Percentiles rank a stretch among this genome's conserved stretches.
Evolutionary conservation across 2,113 vertebrate genomes (phyloP).

Genomic region (Anguilla japonica): DNA sequence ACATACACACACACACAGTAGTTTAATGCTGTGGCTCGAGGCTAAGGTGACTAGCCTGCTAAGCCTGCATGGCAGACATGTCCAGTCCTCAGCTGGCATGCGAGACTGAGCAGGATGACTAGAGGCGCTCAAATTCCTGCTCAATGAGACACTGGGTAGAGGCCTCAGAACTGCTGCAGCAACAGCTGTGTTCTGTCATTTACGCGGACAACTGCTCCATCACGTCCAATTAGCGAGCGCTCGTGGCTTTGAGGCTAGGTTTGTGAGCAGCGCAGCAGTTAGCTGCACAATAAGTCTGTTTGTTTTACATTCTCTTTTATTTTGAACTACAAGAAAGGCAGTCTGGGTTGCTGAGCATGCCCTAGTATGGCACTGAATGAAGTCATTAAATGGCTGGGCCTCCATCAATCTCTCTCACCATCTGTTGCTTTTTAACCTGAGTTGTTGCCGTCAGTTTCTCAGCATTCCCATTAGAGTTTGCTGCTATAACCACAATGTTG

Average conservation of each 20-base stretch:
- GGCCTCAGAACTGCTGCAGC: background rate
- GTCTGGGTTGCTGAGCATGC: background rate
- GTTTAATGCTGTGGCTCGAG: background rate
- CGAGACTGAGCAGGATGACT: background rate
- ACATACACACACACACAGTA: background rate
- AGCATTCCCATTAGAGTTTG: background rate
- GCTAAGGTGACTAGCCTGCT: background rate
- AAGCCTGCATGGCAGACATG: background rate
- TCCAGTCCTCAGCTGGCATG: background rate
- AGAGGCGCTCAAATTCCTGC: background rate
- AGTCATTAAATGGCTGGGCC: background rate
- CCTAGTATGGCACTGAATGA: background rate
- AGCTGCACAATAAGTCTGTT: background rate
- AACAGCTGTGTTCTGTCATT: background rate
- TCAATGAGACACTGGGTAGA: background rate
- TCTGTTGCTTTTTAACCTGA: background rate
- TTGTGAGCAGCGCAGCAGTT: background rate
- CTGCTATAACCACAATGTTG: background rate
- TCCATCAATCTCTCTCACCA: background rate
- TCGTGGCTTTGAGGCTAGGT: background rate
- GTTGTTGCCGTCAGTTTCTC: too few relatives aligned
- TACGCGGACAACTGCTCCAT: constrained; percentile 1
- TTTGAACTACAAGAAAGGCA: background rate
- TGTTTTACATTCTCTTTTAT: background rate
- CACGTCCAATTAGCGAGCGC: background rate